Evolutionary conservation across 2,888 invertebrate species (phyloP), one percentile per base, ranked within the genome.

Genomic region (Hoplodrina ambigua): DNA sequence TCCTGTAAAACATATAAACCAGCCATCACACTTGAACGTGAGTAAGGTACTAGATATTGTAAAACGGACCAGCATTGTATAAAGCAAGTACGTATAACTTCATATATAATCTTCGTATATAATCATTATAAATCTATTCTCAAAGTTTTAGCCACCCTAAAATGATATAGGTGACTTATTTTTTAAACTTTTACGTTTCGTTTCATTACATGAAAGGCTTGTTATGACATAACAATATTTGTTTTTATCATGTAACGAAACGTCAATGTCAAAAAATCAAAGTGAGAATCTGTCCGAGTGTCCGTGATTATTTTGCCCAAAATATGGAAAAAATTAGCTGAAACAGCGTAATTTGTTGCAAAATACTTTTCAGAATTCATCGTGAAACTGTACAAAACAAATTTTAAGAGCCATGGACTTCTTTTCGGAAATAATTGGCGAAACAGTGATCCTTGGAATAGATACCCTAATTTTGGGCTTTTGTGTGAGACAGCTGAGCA

Each of bases 391-490:
- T 20, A 60, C 5, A 53, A 69, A 64, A 64, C 41, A 59, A 53
- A 68, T 37, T 64, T 68, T 10, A 52, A 20, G 53, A 69, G 84
- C 67, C 70, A 98, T 98, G 98, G 98, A 98, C 89, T 97, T 97
- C 92, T 89, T 98, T 72, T 93, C 94, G 20, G 95, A 96, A 86
- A 87, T 96, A 72, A 92, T 95, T 73, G 97, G 97, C 41, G 98
- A 98, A 96, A 96, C 97, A 58, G 94, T 98, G 79, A 97, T 97
- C 30, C 93, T 98, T 61, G 97, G 98, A 44, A 96, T 98, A 64
- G 98, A 98, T 90, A 96, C 97, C 33, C 89, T 98, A 44, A 97
- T 98, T 85, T 96, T 98, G 75, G 97, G 97, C 0, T 95, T 97
- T 70, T 98, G 98, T 89, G 93, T 97, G 50, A 97, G 97, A 87